Percentiles rank a stretch among this genome's conserved stretches.
Conservation (phyloP, 2,113 vertebrate genomes). For the Electrona antarctica region DNA sequence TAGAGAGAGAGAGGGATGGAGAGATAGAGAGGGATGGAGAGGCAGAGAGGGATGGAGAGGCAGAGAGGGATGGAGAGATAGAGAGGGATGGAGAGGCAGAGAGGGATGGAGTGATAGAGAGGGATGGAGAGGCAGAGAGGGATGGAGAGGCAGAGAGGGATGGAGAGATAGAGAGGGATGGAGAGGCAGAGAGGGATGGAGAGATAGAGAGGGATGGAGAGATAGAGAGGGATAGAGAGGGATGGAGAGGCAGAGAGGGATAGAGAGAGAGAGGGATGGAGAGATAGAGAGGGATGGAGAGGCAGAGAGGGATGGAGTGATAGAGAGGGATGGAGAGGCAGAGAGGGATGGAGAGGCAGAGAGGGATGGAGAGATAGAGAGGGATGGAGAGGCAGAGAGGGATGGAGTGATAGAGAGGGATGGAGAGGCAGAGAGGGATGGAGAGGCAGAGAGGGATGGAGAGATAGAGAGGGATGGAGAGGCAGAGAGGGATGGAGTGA, state of each 20-base stretch:
- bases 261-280: not conserved
- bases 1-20: not conserved
- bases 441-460: not conserved
- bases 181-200: slow-evolving; percentile 26
- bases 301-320: not conserved
- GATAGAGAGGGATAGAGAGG: slow-evolving; percentile 41
- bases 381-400: not conserved
- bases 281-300: not conserved
- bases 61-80: not conserved
- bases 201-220: not conserved
- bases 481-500: not conserved
- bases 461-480: not conserved
- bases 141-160: not conserved
- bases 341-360: slow-evolving; percentile 16
- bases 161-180: not conserved
- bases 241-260: not conserved
- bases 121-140: not conserved
- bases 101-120: not conserved
- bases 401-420: not conserved
- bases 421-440: not conserved
- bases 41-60: slow-evolving; percentile 5
- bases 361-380: not conserved
- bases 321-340: not conserved
- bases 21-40: not conserved
- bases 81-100: slow-evolving; percentile 15